Conservation (phyloP, 2,888 invertebrate species). For the Serrognathus titanus region DNA sequence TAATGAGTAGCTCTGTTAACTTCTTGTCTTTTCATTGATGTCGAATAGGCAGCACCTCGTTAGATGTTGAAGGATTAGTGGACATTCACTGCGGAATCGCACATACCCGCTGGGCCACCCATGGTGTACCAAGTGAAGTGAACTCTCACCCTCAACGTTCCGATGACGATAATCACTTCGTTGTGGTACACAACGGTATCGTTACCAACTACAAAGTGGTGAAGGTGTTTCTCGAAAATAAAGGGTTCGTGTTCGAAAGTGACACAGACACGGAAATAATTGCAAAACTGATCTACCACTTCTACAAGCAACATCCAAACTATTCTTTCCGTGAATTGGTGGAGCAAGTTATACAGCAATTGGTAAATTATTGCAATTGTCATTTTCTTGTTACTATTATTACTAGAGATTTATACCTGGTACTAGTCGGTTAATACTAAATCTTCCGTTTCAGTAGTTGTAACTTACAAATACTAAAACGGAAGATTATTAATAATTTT, state of each 20-base stretch:
- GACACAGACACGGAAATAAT: constrained; percentile 99
- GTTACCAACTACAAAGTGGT: constrained; percentile 98
- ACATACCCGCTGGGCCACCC: constrained; percentile 99
- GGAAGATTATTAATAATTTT: no score
- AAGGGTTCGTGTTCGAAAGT: constrained; percentile 91
- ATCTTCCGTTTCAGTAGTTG: no score
- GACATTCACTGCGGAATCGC: constrained; percentile 94
- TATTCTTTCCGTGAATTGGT: constrained; percentile 93
- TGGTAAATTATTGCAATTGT: constrained; percentile 58
- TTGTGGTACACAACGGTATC: constrained; percentile 94
- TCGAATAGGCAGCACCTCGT: constrained; percentile 50
- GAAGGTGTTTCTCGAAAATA: constrained; percentile 84
- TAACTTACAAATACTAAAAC: no score
- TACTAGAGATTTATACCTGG: no score
- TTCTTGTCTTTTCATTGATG: no score
- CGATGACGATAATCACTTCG: constrained; percentile 77
- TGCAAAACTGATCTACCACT: constrained; percentile 91
- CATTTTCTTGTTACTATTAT: no score
- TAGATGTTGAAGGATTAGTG: constrained; percentile 69
- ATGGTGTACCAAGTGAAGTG: constrained; percentile 89
- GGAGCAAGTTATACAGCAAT: constrained; percentile 93
- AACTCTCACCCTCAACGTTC: constrained; percentile 99
- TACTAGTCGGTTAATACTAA: no score
- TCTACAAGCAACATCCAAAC: constrained; percentile 84
- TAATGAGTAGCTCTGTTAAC: no score